Evolutionary conservation across 2,113 vertebrate genomes (phyloP).

Genomic region (Petromus typicus): DNA sequence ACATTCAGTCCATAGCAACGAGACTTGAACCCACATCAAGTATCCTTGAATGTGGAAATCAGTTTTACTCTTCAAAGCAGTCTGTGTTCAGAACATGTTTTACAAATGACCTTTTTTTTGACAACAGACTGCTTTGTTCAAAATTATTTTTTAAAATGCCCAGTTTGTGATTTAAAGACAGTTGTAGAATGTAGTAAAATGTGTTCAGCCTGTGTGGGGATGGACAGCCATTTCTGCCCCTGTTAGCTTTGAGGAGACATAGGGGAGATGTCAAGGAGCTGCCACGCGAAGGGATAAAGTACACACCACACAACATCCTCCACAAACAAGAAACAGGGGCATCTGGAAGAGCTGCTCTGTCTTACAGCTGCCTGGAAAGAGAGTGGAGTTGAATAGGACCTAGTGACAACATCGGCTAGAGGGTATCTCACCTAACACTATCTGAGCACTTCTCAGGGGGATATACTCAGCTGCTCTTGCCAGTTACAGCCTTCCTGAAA

Average conservation of each 20-base stretch:
- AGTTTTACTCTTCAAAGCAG: not conserved
- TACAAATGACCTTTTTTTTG: constrained; percentile 26
- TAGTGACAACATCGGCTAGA: not conserved
- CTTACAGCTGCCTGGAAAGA: not conserved
- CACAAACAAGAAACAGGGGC: not conserved
- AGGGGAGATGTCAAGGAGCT: not conserved
- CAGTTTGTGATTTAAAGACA: not conserved
- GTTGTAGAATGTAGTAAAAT: not conserved
- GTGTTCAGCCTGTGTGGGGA: not conserved
- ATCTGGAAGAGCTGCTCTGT: not conserved
- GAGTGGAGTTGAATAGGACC: not conserved
- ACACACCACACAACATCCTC: not conserved
- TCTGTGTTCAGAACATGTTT: not conserved
- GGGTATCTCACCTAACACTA: constrained; percentile 47
- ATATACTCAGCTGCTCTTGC: constrained; percentile 43
- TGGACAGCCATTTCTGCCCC: not conserved
- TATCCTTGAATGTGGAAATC: not conserved
- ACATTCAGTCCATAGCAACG: not conserved
- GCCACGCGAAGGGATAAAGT: not conserved
- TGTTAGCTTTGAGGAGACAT: not conserved
- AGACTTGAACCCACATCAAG: not conserved
- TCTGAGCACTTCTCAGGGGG: not conserved
- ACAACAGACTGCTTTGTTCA: not conserved
- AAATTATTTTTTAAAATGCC: constrained; percentile 19
- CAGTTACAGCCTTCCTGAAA: constrained; percentile 49